Evolutionary conservation across 2,113 vertebrate genomes (phyloP), one percentile per base, ranked within the genome.

Genomic region (Coptodon bakossiorum): DNA sequence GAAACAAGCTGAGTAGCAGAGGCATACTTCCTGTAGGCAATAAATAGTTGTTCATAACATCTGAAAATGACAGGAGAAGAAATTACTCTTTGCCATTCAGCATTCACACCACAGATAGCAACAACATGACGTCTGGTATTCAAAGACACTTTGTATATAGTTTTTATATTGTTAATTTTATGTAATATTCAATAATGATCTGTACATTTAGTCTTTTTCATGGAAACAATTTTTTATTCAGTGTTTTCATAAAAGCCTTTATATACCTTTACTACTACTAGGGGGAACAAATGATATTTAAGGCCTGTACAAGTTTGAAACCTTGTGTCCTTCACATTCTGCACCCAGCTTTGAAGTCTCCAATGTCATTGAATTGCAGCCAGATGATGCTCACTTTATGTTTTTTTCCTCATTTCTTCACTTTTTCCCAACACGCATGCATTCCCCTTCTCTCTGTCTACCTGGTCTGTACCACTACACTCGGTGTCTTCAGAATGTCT

Each of bases 211-310:
- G 61, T 0, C 61, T n/a, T 66, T 66, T 66, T 66, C 17, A 66
- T 5, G 31, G 10, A 66, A 66, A 1, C 31, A n/a, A 66, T 38
- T 66, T 66, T 66, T 66, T 5, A 7, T 38, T 66, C 31, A n/a
- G 10, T 38, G 61, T 38, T 38, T 66, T 66, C 19, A 66, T 38
- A 66, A 38, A 66, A 66, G 19, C 19, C 61, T 66, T 38, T 66
- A 0, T 3, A 38, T 38, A 36, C 19, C 38, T 66, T 66, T 63
- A n/a, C 61, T 2, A 66, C 34, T 66, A 66, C 19, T 66, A 13
- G 1, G 0, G 17, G 1, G 61, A 8, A 66, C 34, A 38, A 7
- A n/a, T 66, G 2, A 2, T 34, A 38, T 38, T 38, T 38, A 66
- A 66, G 34, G 31, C 16, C 9, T 63, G 59, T 9, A 36, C 31